Conservation (phyloP, 1,140 invertebrate species). For the Wasmannia auropunctata region DNA sequence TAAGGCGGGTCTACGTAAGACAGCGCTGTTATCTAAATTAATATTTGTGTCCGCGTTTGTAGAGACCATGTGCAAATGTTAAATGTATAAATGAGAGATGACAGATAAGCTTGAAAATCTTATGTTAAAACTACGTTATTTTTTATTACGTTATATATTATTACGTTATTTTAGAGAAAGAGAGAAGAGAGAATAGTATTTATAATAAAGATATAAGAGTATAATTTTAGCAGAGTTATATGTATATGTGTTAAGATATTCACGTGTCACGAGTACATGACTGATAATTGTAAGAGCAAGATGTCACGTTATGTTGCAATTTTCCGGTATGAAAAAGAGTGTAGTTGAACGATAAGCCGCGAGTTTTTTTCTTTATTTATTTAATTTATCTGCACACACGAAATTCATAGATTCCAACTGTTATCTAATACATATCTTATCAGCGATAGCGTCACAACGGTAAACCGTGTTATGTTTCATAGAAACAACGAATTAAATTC, state of each 20-base stretch:
- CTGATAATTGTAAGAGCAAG: neutral
- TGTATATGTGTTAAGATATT: neutral
- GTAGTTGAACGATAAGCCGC: neutral
- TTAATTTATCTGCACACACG: constrained; percentile 54
- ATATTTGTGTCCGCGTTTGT: neutral
- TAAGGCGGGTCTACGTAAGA: neutral
- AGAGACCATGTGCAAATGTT: neutral
- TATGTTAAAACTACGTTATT: neutral
- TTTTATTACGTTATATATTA: too few relatives aligned
- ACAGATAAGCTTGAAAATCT: neutral
- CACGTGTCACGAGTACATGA: neutral
- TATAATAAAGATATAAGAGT: neutral
- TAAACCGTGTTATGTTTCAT: constrained; percentile 47
- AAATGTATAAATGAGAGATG: neutral
- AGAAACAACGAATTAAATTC: constrained; percentile 51
- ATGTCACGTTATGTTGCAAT: neutral
- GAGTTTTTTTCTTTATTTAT: constrained; percentile 44
- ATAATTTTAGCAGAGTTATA: neutral
- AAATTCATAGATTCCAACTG: neutral
- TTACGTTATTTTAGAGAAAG: neutral
- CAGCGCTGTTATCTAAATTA: neutral
- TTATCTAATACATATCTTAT: constrained; percentile 64
- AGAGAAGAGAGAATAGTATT: neutral
- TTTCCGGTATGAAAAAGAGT: neutral
- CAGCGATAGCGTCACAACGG: neutral